Evolutionary conservation across 2,888 invertebrate genomes (phyloP).

Genomic region (Rutpela maculata): DNA sequence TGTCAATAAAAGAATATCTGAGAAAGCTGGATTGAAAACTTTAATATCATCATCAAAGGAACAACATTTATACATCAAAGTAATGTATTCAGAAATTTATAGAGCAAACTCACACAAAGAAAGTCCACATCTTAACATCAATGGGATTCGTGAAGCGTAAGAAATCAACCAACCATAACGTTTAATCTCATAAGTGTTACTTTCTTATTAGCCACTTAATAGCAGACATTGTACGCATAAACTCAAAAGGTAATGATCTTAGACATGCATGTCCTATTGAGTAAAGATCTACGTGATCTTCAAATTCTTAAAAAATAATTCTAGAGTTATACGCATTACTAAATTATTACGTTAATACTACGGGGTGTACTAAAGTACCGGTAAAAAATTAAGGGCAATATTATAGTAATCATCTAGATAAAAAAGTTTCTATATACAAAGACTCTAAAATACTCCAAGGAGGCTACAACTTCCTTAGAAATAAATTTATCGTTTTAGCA

Average conservation of each 20-base stretch:
- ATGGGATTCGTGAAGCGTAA: not conserved
- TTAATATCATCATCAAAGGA: not conserved
- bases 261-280: not conserved
- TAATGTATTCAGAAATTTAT: not conserved
- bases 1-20: not conserved
- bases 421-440: too few relatives aligned
- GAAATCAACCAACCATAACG: not conserved
- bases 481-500: too few relatives aligned
- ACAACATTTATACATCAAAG: not conserved
- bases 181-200: not conserved
- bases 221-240: not conserved
- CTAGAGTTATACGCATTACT: too few relatives aligned
- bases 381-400: too few relatives aligned
- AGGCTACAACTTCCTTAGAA: too few relatives aligned
- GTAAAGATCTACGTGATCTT: not conserved
- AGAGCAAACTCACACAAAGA: not conserved
- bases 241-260: not conserved
- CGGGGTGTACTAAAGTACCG: too few relatives aligned
- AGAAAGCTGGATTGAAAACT: not conserved
- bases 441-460: too few relatives aligned
- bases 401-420: too few relatives aligned
- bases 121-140: not conserved
- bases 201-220: not conserved
- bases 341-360: too few relatives aligned
- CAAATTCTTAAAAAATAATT: too few relatives aligned